Base-by-base conservation (phyloP, 2,113 vertebrate genomes). In the Onychostoma macrolepis region DNA sequence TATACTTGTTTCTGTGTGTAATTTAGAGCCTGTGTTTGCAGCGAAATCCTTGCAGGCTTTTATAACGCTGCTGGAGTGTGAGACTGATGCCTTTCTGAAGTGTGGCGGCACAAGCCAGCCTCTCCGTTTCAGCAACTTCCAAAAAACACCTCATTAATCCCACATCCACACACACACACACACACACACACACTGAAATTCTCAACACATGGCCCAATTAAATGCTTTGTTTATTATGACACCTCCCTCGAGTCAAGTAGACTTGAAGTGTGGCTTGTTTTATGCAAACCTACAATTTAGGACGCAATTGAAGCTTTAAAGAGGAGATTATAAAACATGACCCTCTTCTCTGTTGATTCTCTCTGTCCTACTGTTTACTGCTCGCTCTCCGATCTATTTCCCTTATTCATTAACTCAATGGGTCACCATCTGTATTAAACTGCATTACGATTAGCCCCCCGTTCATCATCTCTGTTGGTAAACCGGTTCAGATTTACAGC, bases 281-380 rank as follows among this genome's bases (percentile, higher is more conserved):
- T 86, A 91, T 87, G 83, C 87, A 77, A 90, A 90, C 33, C 53
- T 84, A 91, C 72, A 90, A 91, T 92, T 92, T 90, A 91, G 80
- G 79, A 72, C 0, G 3, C 86, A 83, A 86, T 88, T 89, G 56
- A 88, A 89, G 86, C 88, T 88, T 85, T 86, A 88, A 89, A 88
- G 83, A 88, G 82, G 71, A 38, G 65, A 38, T 82, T 79, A 80
- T 89, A 85, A 91, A 90, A 84, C 71, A 85, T 86, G 84, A 82
- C 65, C 45, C 63, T 56, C 83, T 74, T 24, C 36, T n/a, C 53
- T 77, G 91, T 78, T 86, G 89, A 90, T 86, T 88, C 72, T 81
- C 80, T 74, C 80, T 72, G 85, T 87, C 61, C 85, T 78, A 69
- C 75, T 86, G 69, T 89, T 91, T 88, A 88, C 50, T 17, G 67